Base-by-base conservation (phyloP, 2,888 invertebrate species). In the Phengaris arion region DNA sequence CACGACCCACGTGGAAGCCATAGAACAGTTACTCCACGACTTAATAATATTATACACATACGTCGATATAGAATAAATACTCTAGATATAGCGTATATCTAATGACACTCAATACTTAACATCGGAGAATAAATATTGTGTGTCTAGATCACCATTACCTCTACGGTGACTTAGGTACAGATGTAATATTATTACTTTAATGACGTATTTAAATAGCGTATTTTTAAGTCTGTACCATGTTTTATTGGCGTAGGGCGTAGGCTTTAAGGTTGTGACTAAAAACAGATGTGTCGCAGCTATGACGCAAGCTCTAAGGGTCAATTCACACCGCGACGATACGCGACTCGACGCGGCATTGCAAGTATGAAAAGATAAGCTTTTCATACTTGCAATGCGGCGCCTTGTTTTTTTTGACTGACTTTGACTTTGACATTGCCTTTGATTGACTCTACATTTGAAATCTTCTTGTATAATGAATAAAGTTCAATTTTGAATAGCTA, bases 11-110 rank as follows among this genome's bases (percentile, higher is more conserved):
- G 72, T 72, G 72, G 72, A 72, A 72, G 54, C 72, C 72, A 54
- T 72, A 72, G n/a, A 48, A 10, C 35, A 13, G 54, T 22, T 51
- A 52, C 72, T 72, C 15, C 72, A 72, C 72, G 7, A 22, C 12
- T 35, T 72, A 72, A 72, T 72, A 72, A 72, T 72, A 72, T 72
- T 72, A 72, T 72, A 52, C 54, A 48, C 69, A 15, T 15, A 48
- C 69, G 48, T 48, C 15, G 46, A 48, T 48, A 48, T 69, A n/a
- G 10, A 64, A 64, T 45, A 64, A 35, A 64, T 45, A 35, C 6
- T 6, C 35, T 64, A 64, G 64, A 64, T 64, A 64, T 45, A 64
- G 35, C 35, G 12, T 6, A 15, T 12, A 35, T 35, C 6, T 6
- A 13, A 12, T 35, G 13, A 35, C 35, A 35, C 64, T 12, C 35